Conservation (phyloP, 2,797 vertebrate genomes). For the Cryptoblepharus egeriae region DNA sequence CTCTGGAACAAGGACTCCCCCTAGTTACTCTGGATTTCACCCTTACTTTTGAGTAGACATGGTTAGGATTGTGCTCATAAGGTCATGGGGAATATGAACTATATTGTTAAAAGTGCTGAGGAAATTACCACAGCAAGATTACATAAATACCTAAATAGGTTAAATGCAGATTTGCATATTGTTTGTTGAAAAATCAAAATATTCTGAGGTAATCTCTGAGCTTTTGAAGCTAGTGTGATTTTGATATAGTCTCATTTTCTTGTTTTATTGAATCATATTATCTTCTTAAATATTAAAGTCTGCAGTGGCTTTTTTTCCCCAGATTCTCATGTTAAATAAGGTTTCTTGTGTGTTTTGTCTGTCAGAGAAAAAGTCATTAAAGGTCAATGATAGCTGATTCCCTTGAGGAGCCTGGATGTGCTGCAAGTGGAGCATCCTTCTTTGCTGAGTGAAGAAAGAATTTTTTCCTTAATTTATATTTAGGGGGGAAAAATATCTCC, state of each 20-base stretch:
- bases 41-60: too few species aligned
- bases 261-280: conserved; percentile 8
- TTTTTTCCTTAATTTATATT: background rate
- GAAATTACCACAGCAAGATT: conserved; percentile 4
- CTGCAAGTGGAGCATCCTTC: background rate
- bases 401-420: background rate
- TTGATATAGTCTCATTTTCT: background rate
- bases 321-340: background rate
- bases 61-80: too few species aligned
- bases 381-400: background rate
- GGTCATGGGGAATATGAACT: background rate
- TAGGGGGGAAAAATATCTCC: background rate
- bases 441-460: background rate
- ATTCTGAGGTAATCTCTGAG: background rate
- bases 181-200: background rate
- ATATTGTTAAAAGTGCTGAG: background rate
- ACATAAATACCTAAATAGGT: background rate
- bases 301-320: background rate
- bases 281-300: background rate
- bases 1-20: too few species aligned
- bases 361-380: conserved; percentile 6
- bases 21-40: too few species aligned
- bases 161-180: background rate
- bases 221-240: background rate
- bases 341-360: conserved; percentile 3